A percentile compares a stretch with the other conserved stretches of the same genome.
phyloP scores from a whole-genome alignment of 2,888 invertebrate genomes.

The Polyommatus iphigenia region DNA sequence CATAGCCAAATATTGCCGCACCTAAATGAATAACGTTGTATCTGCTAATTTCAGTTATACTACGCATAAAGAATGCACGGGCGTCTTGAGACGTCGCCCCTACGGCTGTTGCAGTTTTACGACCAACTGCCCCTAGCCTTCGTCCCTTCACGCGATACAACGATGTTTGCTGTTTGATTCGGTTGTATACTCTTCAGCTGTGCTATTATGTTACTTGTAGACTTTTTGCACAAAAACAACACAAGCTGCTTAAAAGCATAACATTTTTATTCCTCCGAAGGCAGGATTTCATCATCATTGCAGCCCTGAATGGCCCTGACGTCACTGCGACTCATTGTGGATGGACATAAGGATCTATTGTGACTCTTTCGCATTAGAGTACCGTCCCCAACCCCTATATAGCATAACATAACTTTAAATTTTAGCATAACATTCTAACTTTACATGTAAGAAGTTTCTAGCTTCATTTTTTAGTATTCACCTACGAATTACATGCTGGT shows the following conservation, averaged over 20 bases:
- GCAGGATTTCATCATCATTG: too few relatives aligned
- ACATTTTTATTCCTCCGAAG: too few relatives aligned
- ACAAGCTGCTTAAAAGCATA: not conserved
- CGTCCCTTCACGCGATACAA: slow-evolving; percentile 55
- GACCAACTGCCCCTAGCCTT: slow-evolving; percentile 64
- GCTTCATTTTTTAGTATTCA: too few relatives aligned
- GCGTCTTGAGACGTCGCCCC: slow-evolving; percentile 75
- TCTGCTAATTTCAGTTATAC: slow-evolving; percentile 47
- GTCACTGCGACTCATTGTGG: too few relatives aligned
- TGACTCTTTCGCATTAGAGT: too few relatives aligned
- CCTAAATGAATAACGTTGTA: not conserved
- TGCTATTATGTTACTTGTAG: not conserved
- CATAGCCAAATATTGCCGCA: not conserved
- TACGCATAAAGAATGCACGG: slow-evolving; percentile 69
- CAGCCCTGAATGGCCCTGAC: too few relatives aligned
- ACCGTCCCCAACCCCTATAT: too few relatives aligned
- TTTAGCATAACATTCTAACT: too few relatives aligned
- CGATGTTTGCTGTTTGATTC: slow-evolving; percentile 32
- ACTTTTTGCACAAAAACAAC: not conserved
- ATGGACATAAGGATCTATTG: too few relatives aligned
- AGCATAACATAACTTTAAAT: too few relatives aligned
- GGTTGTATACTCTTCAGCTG: not conserved
- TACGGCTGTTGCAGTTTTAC: slow-evolving; percentile 75
- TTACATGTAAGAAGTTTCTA: too few relatives aligned
- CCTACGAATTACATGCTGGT: too few relatives aligned